Base-by-base conservation (phyloP, 2,888 invertebrate species). In the Troglohyphantes excavatus region DNA sequence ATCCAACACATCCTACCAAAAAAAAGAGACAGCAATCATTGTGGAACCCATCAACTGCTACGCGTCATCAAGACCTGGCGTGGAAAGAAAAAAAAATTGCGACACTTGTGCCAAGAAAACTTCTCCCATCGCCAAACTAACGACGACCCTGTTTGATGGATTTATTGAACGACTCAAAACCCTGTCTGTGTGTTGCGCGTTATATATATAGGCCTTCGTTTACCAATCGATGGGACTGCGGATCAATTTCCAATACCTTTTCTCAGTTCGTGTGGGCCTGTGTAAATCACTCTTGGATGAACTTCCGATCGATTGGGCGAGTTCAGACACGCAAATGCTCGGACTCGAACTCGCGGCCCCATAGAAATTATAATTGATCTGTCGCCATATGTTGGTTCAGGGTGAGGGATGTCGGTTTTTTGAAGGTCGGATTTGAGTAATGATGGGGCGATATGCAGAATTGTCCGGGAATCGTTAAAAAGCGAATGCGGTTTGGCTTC, bases 51-150 rank as follows among this genome's bases (percentile, higher is more conserved):
- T 39, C 7, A 39, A 7, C 53, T 1, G n/a, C n/a, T n/a, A 53
- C 72, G 46, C 46, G 72, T 72, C 72, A 53, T 17, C 72, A 33
- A 7, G 43, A 23, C 2, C 43, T 70, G 72, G 72, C 72, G 46
- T 27, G 2, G 46, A 72, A 33, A 70, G 21, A 70, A 29, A 33
- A 33, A 23, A 53, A 53, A 53, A 53, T 7, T 11, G 43, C 23
- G 43, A 72, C 72, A 43, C 72, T 26, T 46, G 53, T 27, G 46
- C 43, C 46, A 72, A 72, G 72, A 72, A 72, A 72, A 72, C 72
- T 72, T 72, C n/a, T n/a, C 68, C 33, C 33, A 21, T 46, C 72
- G 72, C 39, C 72, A 72, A 72, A 26, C 46, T 72, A 46, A 72
- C 72, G 72, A 46, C 76, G 46, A 46, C 76, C 19, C 33, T 11